Evolutionary conservation across 2,797 vertebrate genomes (phyloP).

Genomic region (Nasua narica): DNA sequence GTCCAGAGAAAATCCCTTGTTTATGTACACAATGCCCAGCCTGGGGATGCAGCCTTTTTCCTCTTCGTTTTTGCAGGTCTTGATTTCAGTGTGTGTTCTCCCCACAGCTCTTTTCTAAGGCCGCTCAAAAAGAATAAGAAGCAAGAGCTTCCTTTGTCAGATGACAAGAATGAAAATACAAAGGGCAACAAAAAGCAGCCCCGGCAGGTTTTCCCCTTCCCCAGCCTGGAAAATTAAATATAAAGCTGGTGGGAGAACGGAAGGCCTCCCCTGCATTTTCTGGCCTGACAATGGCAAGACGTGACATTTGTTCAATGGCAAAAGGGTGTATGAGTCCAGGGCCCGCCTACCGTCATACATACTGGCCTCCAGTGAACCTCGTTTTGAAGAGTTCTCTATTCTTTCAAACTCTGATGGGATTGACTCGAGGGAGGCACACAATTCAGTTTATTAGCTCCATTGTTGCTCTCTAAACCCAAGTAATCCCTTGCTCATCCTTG

Average conservation of each 20-base stretch:
- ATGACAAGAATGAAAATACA: slow-evolving; percentile 43
- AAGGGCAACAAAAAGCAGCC: slow-evolving; percentile 40
- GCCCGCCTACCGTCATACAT: not conserved
- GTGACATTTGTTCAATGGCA: not conserved
- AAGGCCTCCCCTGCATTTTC: not conserved
- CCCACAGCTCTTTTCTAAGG: not conserved
- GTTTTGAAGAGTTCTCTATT: slow-evolving; percentile 55
- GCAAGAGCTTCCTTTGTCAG: slow-evolving; percentile 17
- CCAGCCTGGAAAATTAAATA: slow-evolving; percentile 34
- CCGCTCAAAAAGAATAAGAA: slow-evolving; percentile 36
- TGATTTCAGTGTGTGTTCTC: slow-evolving; percentile 21
- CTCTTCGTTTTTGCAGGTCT: not conserved
- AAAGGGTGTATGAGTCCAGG: slow-evolving; percentile 22
- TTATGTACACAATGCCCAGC: slow-evolving; percentile 30
- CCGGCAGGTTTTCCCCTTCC: not conserved
- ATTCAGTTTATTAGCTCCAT: not conserved
- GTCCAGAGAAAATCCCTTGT: slow-evolving; percentile 26
- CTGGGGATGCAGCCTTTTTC: not conserved
- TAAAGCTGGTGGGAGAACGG: not conserved
- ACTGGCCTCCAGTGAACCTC: not conserved
- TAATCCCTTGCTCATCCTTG: not conserved
- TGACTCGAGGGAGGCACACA: slow-evolving; percentile 1
- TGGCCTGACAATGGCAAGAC: slow-evolving; percentile 6
- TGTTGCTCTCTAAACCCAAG: slow-evolving; percentile 15
- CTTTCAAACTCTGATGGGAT: slow-evolving; percentile 35